Percentiles rank a stretch among this genome's conserved stretches.
These are phyloP conservation scores for Neuroscelio doddi DNA, from an alignment of 2,888 invertebrate genomes.

Conservation along the genomic window DNA sequence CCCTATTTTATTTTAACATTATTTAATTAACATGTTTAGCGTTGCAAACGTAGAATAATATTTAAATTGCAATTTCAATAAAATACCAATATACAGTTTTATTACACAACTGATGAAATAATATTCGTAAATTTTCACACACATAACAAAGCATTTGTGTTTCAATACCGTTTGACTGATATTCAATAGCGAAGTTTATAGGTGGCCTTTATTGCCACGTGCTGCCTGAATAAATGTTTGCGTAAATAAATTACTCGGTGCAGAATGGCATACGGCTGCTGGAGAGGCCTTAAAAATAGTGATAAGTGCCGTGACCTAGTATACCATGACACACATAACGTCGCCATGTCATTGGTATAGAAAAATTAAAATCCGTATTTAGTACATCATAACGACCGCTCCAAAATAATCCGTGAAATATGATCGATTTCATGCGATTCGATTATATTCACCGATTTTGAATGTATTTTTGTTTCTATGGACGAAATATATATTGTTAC, in stretches of 20 bases:
- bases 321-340: conserved; percentile 23
- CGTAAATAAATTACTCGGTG: conserved; percentile 8
- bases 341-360: conserved; percentile 11
- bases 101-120: too few relatives aligned
- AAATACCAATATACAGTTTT: too few relatives aligned
- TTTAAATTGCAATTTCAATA: too few relatives aligned
- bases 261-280: not conserved
- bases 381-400: conserved; percentile 21
- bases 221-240: conserved; percentile 17
- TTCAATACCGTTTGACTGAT: not conserved
- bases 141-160: not conserved
- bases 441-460: too few relatives aligned
- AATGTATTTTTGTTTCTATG: too few relatives aligned
- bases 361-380: conserved; percentile 17
- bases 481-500: too few relatives aligned
- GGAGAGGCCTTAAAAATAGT: conserved; percentile 6
- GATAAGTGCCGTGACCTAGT: conserved; percentile 21
- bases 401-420: conserved; percentile 14
- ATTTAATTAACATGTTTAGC: too few relatives aligned
- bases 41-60: too few relatives aligned
- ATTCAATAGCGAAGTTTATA: conserved; percentile 2
- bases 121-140: too few relatives aligned
- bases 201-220: not conserved
- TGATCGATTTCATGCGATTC: too few relatives aligned
- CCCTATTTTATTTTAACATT: too few relatives aligned